Percentiles rank a stretch among this genome's conserved stretches.
Evolutionary conservation across 2,113 vertebrate species (phyloP).

Genomic region (Clarias macrocephalus): DNA sequence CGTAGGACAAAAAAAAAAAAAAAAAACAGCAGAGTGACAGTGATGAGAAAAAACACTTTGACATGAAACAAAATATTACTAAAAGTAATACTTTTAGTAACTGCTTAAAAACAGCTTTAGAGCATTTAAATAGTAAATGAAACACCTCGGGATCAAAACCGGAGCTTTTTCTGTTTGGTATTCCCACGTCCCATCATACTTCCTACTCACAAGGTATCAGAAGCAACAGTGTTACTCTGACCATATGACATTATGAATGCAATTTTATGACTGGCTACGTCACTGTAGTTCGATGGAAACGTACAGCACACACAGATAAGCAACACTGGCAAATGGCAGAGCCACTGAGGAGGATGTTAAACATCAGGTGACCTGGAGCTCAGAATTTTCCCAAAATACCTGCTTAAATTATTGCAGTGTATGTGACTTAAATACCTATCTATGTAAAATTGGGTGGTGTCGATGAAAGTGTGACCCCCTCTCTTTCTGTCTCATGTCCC

Average conservation of each 20-base stretch:
- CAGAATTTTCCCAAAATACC: slow-evolving; percentile 22
- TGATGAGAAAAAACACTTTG: neutral
- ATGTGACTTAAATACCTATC: slow-evolving; percentile 5
- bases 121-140: slow-evolving; percentile 7
- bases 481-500: slow-evolving; percentile 20
- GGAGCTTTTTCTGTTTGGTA: neutral
- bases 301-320: slow-evolving; percentile 28
- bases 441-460: neutral
- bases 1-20: neutral
- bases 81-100: neutral
- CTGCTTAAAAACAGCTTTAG: neutral
- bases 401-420: slow-evolving; percentile 12
- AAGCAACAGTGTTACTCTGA: slow-evolving; percentile 31
- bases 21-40: neutral
- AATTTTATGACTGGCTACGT: slow-evolving; percentile 31
- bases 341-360: slow-evolving; percentile 35
- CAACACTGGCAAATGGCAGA: slow-evolving; percentile 33
- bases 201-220: slow-evolving; percentile 35
- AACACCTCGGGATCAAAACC: slow-evolving; percentile 1
- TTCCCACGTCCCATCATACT: slow-evolving; percentile 24
- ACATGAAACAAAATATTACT: neutral
- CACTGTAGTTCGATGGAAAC: slow-evolving; percentile 38
- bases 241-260: slow-evolving; percentile 18
- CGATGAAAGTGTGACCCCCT: slow-evolving; percentile 25
- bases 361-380: slow-evolving; percentile 32